phyloP scores from a whole-genome alignment of 2,888 invertebrate species.

The Synergus umbraculus region DNA sequence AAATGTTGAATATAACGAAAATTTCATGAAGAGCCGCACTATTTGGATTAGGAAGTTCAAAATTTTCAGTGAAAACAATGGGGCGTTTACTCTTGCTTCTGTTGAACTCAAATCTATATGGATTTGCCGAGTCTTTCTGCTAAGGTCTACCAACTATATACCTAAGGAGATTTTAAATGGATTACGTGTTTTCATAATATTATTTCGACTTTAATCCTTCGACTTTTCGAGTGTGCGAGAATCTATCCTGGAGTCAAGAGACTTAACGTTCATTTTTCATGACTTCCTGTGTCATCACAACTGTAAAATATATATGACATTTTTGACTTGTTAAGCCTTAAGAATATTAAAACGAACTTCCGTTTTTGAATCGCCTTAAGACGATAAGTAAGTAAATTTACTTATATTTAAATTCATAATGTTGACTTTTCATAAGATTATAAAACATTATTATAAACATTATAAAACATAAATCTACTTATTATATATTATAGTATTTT shows the following conservation, averaged over 20 bases:
- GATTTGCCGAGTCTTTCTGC: not conserved
- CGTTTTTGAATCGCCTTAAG: not conserved
- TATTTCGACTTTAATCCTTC: slow-evolving; percentile 29
- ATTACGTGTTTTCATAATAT: slow-evolving; percentile 40
- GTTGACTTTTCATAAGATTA: no score
- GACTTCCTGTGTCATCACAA: not conserved
- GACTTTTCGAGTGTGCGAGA: not conserved
- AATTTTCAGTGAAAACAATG: slow-evolving; percentile 24
- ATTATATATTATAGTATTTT: no score
- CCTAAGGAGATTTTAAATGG: slow-evolving; percentile 21
- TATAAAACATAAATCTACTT: no score
- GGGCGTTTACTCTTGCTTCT: slow-evolving; percentile 23
- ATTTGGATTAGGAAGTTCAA: slow-evolving; percentile 4
- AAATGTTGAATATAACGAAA: not conserved
- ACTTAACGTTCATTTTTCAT: not conserved
- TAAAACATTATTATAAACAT: no score
- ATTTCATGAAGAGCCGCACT: slow-evolving; percentile 10
- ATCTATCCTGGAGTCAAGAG: not conserved
- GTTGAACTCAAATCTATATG: no score
- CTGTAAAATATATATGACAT: not conserved
- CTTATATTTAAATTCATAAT: no score
- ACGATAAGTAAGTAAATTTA: no score
- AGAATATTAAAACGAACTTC: not conserved
- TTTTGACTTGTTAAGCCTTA: slow-evolving; percentile 17
- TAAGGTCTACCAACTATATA: not conserved